Evolutionary conservation across 1,140 invertebrate species (phyloP).

Genomic region (Portunus trituberculatus): DNA sequence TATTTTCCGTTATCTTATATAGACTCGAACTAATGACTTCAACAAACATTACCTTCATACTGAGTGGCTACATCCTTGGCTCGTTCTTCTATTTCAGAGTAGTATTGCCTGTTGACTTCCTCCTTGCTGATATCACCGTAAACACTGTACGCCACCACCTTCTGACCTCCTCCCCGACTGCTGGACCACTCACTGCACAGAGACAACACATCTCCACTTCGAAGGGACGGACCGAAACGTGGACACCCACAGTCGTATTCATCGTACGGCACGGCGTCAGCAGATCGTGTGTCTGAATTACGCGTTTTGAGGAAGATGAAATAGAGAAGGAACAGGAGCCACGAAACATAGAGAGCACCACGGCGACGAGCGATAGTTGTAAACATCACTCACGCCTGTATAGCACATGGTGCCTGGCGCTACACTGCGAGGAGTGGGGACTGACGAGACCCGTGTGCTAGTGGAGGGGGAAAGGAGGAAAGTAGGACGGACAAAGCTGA

Average conservation of each 20-base stretch:
- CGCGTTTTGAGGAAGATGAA: constrained; percentile 8
- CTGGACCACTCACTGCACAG: constrained; percentile 69
- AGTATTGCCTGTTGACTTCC: constrained; percentile 62
- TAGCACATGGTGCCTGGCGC: not conserved
- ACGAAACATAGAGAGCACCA: constrained; percentile 39
- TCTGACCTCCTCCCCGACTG: constrained; percentile 63
- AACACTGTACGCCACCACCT: constrained; percentile 67
- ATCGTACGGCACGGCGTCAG: constrained; percentile 47
- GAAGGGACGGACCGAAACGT: constrained; percentile 49
- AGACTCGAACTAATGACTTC: too few species aligned
- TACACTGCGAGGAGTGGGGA: not conserved
- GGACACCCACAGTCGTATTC: constrained; percentile 62
- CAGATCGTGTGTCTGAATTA: not conserved
- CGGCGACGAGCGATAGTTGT: not conserved
- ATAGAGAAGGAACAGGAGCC: not conserved
- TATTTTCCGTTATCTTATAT: too few species aligned
- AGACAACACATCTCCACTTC: not conserved
- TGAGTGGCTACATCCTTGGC: constrained; percentile 63
- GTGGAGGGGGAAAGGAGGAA: not conserved
- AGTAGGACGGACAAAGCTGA: not conserved
- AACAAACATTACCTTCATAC: constrained; percentile 60
- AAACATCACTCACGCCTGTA: constrained; percentile 11
- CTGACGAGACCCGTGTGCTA: not conserved
- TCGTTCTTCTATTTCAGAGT: constrained; percentile 62
- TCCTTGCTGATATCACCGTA: constrained; percentile 58